Evolutionary conservation across 2,113 vertebrate genomes (phyloP).

Genomic region (Aepyceros melampus): DNA sequence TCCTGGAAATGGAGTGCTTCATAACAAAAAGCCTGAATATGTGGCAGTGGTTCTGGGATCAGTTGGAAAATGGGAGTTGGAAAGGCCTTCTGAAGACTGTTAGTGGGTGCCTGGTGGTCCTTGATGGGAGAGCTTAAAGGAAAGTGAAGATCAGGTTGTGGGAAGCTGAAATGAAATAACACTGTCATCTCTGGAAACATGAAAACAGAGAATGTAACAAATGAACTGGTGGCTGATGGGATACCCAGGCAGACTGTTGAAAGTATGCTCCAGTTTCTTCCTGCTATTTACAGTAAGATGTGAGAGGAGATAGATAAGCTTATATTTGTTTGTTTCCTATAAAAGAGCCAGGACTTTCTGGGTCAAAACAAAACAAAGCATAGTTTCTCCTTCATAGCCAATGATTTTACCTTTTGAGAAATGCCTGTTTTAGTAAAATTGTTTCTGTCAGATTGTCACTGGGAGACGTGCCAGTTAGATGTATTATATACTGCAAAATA

Average conservation of each 20-base stretch:
- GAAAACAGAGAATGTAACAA: background rate
- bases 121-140: background rate
- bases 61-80: background rate
- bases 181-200: background rate
- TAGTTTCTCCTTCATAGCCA: background rate
- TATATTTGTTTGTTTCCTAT: background rate
- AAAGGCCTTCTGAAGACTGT: background rate
- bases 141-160: background rate
- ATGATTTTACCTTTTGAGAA: background rate
- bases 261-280: background rate
- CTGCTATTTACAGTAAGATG: background rate
- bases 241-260: background rate
- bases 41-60: background rate
- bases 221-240: background rate
- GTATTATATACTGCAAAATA: background rate
- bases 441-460: background rate
- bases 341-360: background rate
- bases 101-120: no score
- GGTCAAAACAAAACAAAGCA: background rate
- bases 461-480: background rate
- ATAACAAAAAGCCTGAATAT: background rate
- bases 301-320: background rate
- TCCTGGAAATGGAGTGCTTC: background rate
- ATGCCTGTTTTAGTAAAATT: background rate
- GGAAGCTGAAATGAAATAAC: background rate